These are phyloP conservation scores for Drosophila multiciliata DNA, from an alignment of 2,888 invertebrate genomes.

Conservation along the genomic window DNA sequence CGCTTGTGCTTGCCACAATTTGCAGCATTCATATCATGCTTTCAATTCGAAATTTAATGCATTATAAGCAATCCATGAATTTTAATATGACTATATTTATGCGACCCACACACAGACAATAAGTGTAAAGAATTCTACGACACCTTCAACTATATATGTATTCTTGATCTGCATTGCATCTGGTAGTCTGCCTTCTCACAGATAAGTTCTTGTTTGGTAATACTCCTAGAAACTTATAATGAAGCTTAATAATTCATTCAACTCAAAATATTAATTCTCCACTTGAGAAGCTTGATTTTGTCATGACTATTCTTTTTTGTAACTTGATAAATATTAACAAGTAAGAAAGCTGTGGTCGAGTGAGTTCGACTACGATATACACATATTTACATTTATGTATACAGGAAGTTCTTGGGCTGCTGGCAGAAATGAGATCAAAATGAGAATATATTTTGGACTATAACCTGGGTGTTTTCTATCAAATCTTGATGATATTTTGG, in stretches of 20 bases:
- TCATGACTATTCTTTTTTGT: not conserved
- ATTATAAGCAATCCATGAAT: constrained; percentile 3
- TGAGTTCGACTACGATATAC: too few relatives aligned
- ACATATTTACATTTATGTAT: too few relatives aligned
- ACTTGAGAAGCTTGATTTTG: not conserved
- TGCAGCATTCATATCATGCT: constrained; percentile 6
- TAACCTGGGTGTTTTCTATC: too few relatives aligned
- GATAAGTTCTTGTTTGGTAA: not conserved
- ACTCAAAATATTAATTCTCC: not conserved
- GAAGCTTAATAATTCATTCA: not conserved
- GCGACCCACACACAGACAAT: not conserved
- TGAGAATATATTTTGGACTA: too few relatives aligned
- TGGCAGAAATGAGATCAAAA: too few relatives aligned
- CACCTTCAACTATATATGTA: not conserved
- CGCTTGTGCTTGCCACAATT: constrained; percentile 10
- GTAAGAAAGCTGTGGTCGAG: too few relatives aligned
- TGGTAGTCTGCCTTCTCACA: not conserved
- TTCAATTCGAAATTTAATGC: not conserved
- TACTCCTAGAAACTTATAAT: not conserved
- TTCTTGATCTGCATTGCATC: not conserved
- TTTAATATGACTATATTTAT: not conserved
- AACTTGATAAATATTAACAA: not conserved
- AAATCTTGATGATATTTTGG: too few relatives aligned
- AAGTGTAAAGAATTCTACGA: not conserved
- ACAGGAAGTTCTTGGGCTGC: too few relatives aligned